These are phyloP conservation scores for Plotosus lineatus DNA, from an alignment of 2,113 vertebrate genomes.

Conservation along the genomic window DNA sequence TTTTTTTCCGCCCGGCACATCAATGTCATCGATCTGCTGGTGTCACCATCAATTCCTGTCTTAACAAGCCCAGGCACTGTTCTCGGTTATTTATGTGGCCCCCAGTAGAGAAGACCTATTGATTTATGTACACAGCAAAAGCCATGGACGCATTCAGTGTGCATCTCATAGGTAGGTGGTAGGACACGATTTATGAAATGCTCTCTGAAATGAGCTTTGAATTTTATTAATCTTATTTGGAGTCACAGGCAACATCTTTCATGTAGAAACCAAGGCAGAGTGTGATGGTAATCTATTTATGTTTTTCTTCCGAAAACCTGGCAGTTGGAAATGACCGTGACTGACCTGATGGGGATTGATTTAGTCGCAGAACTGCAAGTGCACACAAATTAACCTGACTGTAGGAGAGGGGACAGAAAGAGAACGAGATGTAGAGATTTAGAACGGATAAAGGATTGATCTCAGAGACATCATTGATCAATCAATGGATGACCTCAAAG, in stretches of 20 bases:
- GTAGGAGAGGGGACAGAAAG: conserved; percentile 67
- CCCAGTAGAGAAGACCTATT: conserved; percentile 53
- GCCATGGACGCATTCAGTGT: conserved; percentile 37
- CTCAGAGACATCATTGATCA: conserved; percentile 53
- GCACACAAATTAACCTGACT: conserved; percentile 74
- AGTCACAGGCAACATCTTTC: conserved; percentile 54
- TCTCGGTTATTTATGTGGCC: conserved; percentile 59
- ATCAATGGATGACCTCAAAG: conserved; percentile 30
- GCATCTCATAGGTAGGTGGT: conserved; percentile 50
- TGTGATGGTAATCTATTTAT: conserved; percentile 75
- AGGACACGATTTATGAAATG: conserved; percentile 54
- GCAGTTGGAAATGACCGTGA: conserved; percentile 69
- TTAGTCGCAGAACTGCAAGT: conserved; percentile 79
- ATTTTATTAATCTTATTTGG: conserved; percentile 59
- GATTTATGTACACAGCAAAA: conserved; percentile 57
- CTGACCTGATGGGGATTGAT: conserved; percentile 84
- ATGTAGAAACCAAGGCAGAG: conserved; percentile 59
- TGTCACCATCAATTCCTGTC: conserved; percentile 57
- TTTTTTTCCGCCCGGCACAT: background rate
- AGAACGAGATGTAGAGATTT: conserved; percentile 56
- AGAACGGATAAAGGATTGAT: conserved; percentile 69
- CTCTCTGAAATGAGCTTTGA: conserved; percentile 59
- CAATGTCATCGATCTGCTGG: conserved; percentile 53
- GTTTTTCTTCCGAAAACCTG: conserved; percentile 59
- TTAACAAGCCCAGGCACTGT: conserved; percentile 57